Percentiles rank a stretch among this genome's conserved stretches.
phyloP scores from a whole-genome alignment of 2,113 vertebrate species.

The Turdus rufiventris region DNA sequence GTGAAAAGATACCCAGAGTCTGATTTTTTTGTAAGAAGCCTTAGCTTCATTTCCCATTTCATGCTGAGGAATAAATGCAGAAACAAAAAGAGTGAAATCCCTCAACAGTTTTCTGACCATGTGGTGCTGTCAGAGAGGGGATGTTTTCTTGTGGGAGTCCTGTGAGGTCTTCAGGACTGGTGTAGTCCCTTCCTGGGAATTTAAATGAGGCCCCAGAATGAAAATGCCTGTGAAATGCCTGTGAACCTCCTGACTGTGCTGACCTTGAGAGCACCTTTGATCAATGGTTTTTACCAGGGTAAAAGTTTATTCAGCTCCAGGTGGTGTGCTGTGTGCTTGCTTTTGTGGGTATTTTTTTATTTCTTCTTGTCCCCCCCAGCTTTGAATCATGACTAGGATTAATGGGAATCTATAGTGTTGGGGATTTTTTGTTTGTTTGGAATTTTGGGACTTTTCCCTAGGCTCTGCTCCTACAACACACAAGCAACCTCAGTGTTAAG shows the following conservation, averaged over 20 bases:
- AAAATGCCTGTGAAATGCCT: neutral
- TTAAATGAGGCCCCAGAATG: neutral
- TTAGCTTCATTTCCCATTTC: neutral
- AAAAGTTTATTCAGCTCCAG: neutral
- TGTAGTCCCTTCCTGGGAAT: neutral
- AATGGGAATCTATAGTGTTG: neutral
- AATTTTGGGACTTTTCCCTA: neutral
- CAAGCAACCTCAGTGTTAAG: neutral
- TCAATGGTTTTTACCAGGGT: neutral
- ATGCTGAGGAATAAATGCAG: neutral
- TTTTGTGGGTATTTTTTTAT: neutral
- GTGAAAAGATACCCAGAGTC: neutral
- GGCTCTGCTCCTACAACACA: neutral
- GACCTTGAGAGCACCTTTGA: neutral
- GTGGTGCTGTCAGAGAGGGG: neutral
- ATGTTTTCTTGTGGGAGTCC: neutral
- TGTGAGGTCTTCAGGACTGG: neutral
- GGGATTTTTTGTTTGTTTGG: neutral
- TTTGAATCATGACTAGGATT: neutral
- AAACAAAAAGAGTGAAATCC: neutral
- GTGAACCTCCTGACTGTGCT: neutral
- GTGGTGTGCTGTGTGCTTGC: neutral
- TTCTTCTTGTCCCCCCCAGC: rapidly evolving
- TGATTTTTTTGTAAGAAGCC: neutral
- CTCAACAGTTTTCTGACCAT: neutral